Conservation (phyloP, 2,888 invertebrate species). For the Geotrupes spiniger region DNA sequence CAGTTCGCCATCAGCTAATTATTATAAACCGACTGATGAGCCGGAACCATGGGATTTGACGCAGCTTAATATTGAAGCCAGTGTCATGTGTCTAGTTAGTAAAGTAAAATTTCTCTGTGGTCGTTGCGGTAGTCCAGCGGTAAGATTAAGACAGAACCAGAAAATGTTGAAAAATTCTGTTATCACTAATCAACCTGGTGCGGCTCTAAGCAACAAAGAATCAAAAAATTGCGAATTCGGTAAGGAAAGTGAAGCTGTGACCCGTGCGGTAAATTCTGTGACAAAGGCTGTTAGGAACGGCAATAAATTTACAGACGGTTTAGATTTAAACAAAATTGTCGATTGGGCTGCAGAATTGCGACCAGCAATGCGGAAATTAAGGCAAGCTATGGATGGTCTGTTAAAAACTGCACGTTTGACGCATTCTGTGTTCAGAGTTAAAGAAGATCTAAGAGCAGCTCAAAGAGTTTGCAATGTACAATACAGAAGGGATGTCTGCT, state of each 20-base stretch:
- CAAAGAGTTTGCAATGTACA: constrained; percentile 69
- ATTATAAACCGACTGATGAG: constrained; percentile 76
- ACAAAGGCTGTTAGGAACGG: constrained; percentile 59
- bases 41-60: constrained; percentile 85
- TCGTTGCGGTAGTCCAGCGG: constrained; percentile 69
- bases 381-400: constrained; percentile 77
- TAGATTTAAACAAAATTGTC: constrained; percentile 65
- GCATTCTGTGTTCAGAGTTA: constrained; percentile 79
- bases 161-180: constrained; percentile 31
- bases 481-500: constrained; percentile 85
- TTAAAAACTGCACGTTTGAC: constrained; percentile 73
- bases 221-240: constrained; percentile 27
- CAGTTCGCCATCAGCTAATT: constrained; percentile 68
- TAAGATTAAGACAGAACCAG: constrained; percentile 58
- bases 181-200: constrained; percentile 33
- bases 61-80: constrained; percentile 81
- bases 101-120: constrained; percentile 79
- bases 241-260: constrained; percentile 39
- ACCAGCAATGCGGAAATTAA: constrained; percentile 76
- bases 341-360: constrained; percentile 76
- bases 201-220: constrained; percentile 32
- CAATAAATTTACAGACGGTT: constrained; percentile 70
- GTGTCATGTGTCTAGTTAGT: constrained; percentile 80
- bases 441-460: constrained; percentile 74
- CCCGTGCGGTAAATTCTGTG: constrained; percentile 56